These are phyloP conservation scores for Epizoanthus illoricatus DNA, from an alignment of 92 coral and sea anemone genomes.

Conservation along the genomic window DNA sequence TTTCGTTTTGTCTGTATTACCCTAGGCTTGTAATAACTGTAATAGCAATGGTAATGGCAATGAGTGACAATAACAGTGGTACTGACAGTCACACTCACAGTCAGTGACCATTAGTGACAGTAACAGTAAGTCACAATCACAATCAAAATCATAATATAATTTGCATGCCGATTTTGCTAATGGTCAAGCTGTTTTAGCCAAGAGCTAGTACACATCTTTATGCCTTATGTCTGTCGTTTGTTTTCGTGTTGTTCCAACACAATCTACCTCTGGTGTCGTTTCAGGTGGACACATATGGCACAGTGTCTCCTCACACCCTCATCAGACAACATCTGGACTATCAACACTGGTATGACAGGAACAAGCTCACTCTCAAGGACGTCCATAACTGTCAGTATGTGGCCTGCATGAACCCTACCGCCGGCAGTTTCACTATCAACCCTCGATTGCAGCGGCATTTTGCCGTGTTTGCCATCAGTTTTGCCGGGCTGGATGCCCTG, in stretches of 20 bases:
- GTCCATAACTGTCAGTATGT: constrained; percentile 96
- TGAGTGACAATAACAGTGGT: not conserved
- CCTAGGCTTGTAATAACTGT: too few species aligned
- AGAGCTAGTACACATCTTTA: not conserved
- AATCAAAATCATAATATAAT: not conserved
- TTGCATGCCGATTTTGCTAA: too few species aligned
- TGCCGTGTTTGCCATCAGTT: constrained; percentile 98
- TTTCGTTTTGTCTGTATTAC: too few species aligned
- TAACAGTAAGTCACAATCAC: not conserved
- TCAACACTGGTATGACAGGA: constrained; percentile 96
- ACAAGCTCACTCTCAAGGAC: constrained; percentile 90
- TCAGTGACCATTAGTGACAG: not conserved
- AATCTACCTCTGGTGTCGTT: constrained; percentile 4
- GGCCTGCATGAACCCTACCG: constrained; percentile 99
- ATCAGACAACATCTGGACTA: constrained; percentile 97
- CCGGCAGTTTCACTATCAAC: constrained; percentile 99
- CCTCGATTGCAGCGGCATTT: constrained; percentile 98
- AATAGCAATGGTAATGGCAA: not conserved
- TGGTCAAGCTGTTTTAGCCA: not conserved
- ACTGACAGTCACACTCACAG: too few species aligned
- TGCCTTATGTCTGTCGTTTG: not conserved
- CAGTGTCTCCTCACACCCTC: constrained; percentile 98
- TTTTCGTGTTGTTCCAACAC: not conserved
- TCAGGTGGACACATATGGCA: constrained; percentile 99
- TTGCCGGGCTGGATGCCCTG: constrained; percentile 97